Conservation (phyloP, 2,888 invertebrate species). For the Lochmaea crataegi region DNA sequence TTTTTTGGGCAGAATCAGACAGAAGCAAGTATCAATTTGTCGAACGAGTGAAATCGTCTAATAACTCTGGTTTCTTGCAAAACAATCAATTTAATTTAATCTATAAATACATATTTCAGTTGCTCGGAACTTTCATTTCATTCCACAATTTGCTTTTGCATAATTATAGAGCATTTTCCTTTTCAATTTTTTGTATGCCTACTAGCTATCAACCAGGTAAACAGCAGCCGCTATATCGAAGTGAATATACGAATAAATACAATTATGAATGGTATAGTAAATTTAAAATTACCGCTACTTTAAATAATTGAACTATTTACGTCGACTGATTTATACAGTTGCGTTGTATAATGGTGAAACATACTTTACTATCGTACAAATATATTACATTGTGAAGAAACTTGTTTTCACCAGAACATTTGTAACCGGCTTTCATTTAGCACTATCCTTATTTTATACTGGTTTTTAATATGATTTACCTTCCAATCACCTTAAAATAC, state of each 20-base stretch:
- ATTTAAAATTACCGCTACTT: not conserved
- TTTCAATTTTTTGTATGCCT: constrained; percentile 1
- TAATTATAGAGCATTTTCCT: not conserved
- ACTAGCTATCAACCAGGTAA: constrained; percentile 3
- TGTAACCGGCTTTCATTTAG: not conserved
- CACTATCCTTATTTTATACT: not conserved
- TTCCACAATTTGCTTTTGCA: constrained; percentile 9
- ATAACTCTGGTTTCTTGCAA: constrained; percentile 3
- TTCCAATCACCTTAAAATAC: not conserved
- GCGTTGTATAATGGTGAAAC: not conserved
- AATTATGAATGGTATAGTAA: not conserved
- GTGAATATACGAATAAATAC: not conserved
- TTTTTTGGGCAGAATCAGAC: not conserved
- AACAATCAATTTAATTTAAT: not conserved
- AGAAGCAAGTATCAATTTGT: not conserved
- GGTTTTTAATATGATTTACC: not conserved
- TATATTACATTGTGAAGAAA: not conserved
- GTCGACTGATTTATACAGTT: not conserved
- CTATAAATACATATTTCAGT: constrained; percentile 1
- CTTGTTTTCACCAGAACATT: not conserved
- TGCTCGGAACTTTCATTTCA: constrained; percentile 5
- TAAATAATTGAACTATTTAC: not conserved
- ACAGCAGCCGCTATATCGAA: not conserved
- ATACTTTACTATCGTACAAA: not conserved
- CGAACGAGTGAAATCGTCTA: not conserved